phyloP scores from a whole-genome alignment of 1,140 invertebrate species.

The Drosophila guanche region DNA sequence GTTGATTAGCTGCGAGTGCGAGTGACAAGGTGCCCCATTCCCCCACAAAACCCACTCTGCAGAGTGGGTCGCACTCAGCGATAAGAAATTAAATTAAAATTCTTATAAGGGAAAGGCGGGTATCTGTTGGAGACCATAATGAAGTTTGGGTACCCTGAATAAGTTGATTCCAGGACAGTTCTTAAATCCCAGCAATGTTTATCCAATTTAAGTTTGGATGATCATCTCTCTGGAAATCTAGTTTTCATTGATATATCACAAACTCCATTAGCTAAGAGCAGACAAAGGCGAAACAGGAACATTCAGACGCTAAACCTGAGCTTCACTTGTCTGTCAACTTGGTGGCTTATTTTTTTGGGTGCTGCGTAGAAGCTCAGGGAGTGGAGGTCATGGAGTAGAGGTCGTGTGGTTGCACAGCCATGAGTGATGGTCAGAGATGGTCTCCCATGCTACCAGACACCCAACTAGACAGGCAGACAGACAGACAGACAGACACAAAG shows the following conservation, averaged over 20 bases:
- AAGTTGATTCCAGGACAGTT: too few species aligned
- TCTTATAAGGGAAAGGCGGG: neutral
- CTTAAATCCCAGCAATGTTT: too few species aligned
- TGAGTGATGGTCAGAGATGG: slow-evolving; percentile 36
- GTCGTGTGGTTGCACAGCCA: slow-evolving; percentile 3
- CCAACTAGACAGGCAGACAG: too few species aligned
- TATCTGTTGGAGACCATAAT: neutral
- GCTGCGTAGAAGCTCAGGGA: slow-evolving; percentile 23
- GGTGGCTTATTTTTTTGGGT: slow-evolving; percentile 52
- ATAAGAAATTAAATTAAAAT: slow-evolving; percentile 72
- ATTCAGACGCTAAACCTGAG: slow-evolving; percentile 40
- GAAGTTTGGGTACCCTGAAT: neutral
- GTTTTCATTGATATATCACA: neutral
- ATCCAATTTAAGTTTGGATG: too few species aligned
- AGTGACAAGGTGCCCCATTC: slow-evolving; percentile 25
- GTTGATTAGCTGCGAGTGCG: slow-evolving; percentile 80
- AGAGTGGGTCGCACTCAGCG: slow-evolving; percentile 16
- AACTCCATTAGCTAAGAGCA: neutral
- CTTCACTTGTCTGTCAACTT: slow-evolving; percentile 75
- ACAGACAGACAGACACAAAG: slow-evolving; percentile 13
- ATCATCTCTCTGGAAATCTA: neutral
- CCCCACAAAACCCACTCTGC: slow-evolving; percentile 1
- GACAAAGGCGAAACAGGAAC: slow-evolving; percentile 21
- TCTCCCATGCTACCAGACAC: slow-evolving; percentile 37
- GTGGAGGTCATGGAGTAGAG: slow-evolving; percentile 36